Base-by-base conservation (phyloP, 2,888 invertebrate genomes). In the Standfussiana lucernea region DNA sequence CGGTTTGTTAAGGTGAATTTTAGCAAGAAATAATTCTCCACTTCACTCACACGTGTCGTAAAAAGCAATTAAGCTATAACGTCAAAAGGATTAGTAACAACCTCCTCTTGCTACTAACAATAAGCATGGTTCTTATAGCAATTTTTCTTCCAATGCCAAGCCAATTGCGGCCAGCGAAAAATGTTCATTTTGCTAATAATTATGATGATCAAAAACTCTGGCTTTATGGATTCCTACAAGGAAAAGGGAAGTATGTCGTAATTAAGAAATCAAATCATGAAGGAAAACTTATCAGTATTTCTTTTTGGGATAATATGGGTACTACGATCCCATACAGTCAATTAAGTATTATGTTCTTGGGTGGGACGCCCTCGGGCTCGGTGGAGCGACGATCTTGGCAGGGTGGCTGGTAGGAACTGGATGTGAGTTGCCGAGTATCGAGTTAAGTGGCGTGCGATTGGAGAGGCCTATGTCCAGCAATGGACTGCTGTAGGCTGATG, bases 131-230 rank as follows among this genome's bases (percentile, higher is more conserved):
- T 67, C 62, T 67, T 62, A 62, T 15, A 75, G 7, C n/a, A 24
- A 28, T 62, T 67, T 82, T 82, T 40, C 67, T 82, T 67, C 67
- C 37, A n/a, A n/a, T n/a, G n/a, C n/a, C n/a, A n/a, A 79, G 53
- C 18, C 35, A 45, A 45, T 62, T n/a, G 66, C 24, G 21, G 61
- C 2, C 35, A 66, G 15, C 42, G 32, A 62, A 67, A 59, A 40
- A 53, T 62, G 53, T 62, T 53, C 37, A 61, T 53, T 78, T 67
- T 47, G 53, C 42, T 62, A 47, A 61, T 82, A 53, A 82, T 75
- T 75, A 75, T 62, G 32, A 75, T 50, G 61, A 82, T 75, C 53
- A 62, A 67, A 73, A 79, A 62, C 35, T n/a, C 53, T 13, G 11
- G 15, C 18, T 56, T 35, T 50, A 28, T 35, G 53, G 72, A 18